Base-by-base conservation (phyloP, 2,113 vertebrate species). In the Scopus umbretta region DNA sequence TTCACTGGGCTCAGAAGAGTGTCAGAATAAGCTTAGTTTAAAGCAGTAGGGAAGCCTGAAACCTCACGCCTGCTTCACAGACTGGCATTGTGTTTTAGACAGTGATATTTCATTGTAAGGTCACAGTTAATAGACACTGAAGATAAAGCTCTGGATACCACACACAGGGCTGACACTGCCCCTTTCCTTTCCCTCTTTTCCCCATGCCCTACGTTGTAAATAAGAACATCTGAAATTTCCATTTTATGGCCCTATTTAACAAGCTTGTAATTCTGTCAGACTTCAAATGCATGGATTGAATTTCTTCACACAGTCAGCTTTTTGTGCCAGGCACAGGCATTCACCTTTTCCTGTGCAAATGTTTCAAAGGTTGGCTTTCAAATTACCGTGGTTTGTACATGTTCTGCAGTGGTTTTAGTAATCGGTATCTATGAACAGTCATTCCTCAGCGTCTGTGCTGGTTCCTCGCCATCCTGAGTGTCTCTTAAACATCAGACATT, bases 11-110 rank as follows among this genome's bases (percentile, higher is more conserved):
- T 96, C 56, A 83, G 74, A 90, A 76, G 38, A 89, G 52, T 88
- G 66, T 66, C 71, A 94, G 72, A 91, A 50, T 34, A 58, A 94
- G 62, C 74, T 62, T 58, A 49, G 49, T 92, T 92, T 67, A 92
- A 94, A 95, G 88, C 76, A 85, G 55, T 11, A 91, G 65, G 74
- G 85, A 88, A 88, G 74, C 53, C 74, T 71, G 56, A 94, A 94
- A 80, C 40, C 49, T 80, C 66, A 52, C 30, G 53, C 32, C 49
- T 90, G 14, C 85, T 90, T 92, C 75, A 73, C 55, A 86, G 50
- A 36, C 49, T 72, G 40, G 26, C 59, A 88, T 80, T 93, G 71
- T 88, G 58, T 92, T 94, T 90, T 65, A 45, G 42, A 80, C 45
- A 90, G 61, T 32, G 30, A 61, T 76, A 83, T 80, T 85, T 93